Evolutionary conservation across 37 sponge, comb jelly and placozoan genomes (phyloP), one percentile per base, ranked within the genome.

Genomic region (Cliona cf. orientalis): DNA sequence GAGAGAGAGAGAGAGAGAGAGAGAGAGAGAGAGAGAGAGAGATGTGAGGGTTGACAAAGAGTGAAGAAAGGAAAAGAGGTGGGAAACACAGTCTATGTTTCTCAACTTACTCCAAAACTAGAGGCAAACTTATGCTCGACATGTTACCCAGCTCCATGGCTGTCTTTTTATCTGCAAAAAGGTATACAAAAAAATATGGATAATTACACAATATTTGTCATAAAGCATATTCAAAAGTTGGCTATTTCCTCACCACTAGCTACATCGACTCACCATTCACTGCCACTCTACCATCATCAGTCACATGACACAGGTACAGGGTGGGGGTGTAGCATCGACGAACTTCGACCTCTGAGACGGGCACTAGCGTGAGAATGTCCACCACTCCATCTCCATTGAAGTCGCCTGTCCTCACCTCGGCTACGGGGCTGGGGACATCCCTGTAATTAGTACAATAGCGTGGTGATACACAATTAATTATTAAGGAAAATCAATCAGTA

Each of bases 301-400:
- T n/a, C 28, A 11, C 22, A 39, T 23, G 45, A 37, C 38, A 37
- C 85, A 76, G 76, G 57, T 75, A 34, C 14, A 84, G 69, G 29
- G 34, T 53, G 33, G 61, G 36, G 1, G 69, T 33, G 68, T 53
- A 69, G 42, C 81, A 81, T 41, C 33, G 23, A 57, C 25, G 45
- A 58, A 21, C 42, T 1, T 32, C 62, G 32, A 19, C 53, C 21
- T n/a, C n/a, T n/a, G n/a, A n/a, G n/a, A n/a, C n/a, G n/a, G 9
- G n/a, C 35, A 33, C 2, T 55, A 82, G 29, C 29, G 72, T 42
- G 17, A 83, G 69, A 1, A 74, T 1, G 42, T 84, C 85, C 31
- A 76, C n/a, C 36, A 66, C 34, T 21, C 85, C 85, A 84, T 84
- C 85, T 0, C 76, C 85, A 84, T 84, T 59, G 31, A 84, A 66